Percentiles rank a stretch among this genome's conserved stretches.
phyloP scores from a whole-genome alignment of 2,113 vertebrate genomes.

The Myotis davidii region DNA sequence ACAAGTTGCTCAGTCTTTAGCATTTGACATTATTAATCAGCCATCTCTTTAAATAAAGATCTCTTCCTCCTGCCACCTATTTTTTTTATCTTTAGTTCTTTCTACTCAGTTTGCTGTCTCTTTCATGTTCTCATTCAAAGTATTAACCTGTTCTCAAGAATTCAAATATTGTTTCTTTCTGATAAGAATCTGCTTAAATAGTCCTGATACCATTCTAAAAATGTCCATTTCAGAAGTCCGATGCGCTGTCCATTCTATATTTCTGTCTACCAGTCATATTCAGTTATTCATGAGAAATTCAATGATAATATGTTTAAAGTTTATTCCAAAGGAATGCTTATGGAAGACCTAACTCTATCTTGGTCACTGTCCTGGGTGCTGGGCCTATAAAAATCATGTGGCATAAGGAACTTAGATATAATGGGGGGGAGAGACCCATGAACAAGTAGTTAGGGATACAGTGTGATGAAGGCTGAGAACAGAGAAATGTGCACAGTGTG shows the following conservation, averaged over 20 bases:
- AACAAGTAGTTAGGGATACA: not conserved
- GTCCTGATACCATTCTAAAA: not conserved
- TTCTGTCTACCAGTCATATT: slow-evolving; percentile 6
- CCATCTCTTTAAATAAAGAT: slow-evolving; percentile 29
- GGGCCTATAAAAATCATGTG: not conserved
- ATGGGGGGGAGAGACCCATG: not conserved
- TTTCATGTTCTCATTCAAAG: slow-evolving; percentile 27
- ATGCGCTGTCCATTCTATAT: not conserved
- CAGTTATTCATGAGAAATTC: not conserved
- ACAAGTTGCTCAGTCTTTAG: not conserved
- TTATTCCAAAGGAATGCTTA: slow-evolving; percentile 30
- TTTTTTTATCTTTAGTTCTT: not conserved
- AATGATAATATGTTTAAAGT: slow-evolving; percentile 6
- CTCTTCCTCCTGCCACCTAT: not conserved
- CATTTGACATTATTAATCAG: not conserved
- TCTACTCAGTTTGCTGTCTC: slow-evolving; percentile 21
- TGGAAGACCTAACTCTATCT: slow-evolving; percentile 9
- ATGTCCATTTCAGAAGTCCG: too few relatives aligned
- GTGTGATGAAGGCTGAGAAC: not conserved
- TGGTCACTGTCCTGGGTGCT: not conserved
- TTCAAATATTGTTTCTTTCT: slow-evolving; percentile 47
- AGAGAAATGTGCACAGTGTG: not conserved
- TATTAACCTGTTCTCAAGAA: not conserved
- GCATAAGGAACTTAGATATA: slow-evolving; percentile 10
- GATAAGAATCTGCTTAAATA: not conserved